A percentile compares a stretch with the other conserved stretches of the same genome.
Conservation (phyloP, 2,797 vertebrate genomes). For the Yasuhikotakia modesta region DNA sequence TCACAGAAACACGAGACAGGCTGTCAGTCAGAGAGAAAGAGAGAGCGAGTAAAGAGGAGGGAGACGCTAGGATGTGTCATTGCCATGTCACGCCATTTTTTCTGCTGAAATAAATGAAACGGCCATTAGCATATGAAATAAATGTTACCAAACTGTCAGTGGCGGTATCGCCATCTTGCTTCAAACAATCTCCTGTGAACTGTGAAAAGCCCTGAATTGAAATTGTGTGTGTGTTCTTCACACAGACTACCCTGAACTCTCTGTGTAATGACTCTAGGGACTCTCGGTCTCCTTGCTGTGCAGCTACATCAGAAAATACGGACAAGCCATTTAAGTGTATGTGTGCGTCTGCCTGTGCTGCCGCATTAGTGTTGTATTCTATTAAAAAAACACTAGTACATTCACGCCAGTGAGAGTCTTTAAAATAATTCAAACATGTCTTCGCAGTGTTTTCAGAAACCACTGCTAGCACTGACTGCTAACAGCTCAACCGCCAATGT, state of each 20-base stretch:
- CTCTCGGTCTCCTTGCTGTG: background rate
- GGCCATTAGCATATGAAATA: slow-evolving; percentile 45
- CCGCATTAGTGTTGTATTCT: slow-evolving; percentile 57
- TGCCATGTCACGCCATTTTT: slow-evolving; percentile 27
- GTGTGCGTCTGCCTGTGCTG: slow-evolving; percentile 52
- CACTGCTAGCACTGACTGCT: background rate
- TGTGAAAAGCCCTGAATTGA: slow-evolving; percentile 45
- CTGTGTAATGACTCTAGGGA: slow-evolving; percentile 35
- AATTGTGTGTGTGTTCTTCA: slow-evolving; percentile 5
- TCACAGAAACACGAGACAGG: background rate
- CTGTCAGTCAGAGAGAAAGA: background rate
- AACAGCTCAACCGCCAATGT: background rate
- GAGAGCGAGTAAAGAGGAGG: background rate
- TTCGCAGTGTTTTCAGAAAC: background rate
- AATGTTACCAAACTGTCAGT: slow-evolving; percentile 33
- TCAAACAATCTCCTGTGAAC: slow-evolving; percentile 46
- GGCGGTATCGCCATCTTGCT: slow-evolving; percentile 4
- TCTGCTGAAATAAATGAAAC: slow-evolving; percentile 29
- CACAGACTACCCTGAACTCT: slow-evolving; percentile 48
- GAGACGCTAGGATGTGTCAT: background rate
- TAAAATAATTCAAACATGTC: background rate
- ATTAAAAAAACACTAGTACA: background rate
- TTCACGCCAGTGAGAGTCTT: background rate
- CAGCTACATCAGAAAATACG: slow-evolving; percentile 11
- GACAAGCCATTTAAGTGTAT: slow-evolving; percentile 54